A percentile compares a stretch with the other conserved stretches of the same genome.
phyloP scores from a whole-genome alignment of 2,888 invertebrate genomes.

The Hydraecia micacea region DNA sequence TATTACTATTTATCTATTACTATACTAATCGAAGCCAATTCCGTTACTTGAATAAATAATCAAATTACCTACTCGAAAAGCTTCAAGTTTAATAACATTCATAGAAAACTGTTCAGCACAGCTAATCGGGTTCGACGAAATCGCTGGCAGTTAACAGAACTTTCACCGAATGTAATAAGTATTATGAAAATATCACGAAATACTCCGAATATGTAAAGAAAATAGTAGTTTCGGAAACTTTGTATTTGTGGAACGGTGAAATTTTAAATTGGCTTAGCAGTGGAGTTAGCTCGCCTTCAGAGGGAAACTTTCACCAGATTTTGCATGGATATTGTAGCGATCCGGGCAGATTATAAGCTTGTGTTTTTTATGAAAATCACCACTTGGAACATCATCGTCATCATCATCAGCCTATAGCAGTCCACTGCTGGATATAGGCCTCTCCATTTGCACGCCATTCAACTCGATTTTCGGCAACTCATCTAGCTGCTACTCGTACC shows the following conservation, averaged over 20 bases:
- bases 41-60: not conserved
- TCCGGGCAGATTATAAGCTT: not conserved
- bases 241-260: slow-evolving; percentile 32
- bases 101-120: slow-evolving; percentile 10
- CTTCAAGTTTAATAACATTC: slow-evolving; percentile 8
- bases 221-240: slow-evolving; percentile 44
- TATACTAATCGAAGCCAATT: too few species aligned
- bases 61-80: not conserved
- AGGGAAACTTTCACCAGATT: slow-evolving; percentile 36
- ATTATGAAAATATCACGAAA: slow-evolving; percentile 49
- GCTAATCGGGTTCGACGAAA: slow-evolving; percentile 29
- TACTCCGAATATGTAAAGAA: slow-evolving; percentile 42
- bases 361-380: slow-evolving; percentile 5
- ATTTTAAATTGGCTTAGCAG: slow-evolving; percentile 57
- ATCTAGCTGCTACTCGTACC: too few species aligned
- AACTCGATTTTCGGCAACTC: too few species aligned
- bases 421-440: too few species aligned
- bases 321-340: slow-evolving; percentile 35
- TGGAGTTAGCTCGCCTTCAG: slow-evolving; percentile 29
- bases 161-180: slow-evolving; percentile 40
- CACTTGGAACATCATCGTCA: too few species aligned
- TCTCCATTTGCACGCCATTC: too few species aligned
- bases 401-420: too few species aligned
- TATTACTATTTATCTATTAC: too few species aligned
- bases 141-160: slow-evolving; percentile 25